phyloP scores from a whole-genome alignment of 2,113 vertebrate genomes.

The Candoia aspera region DNA sequence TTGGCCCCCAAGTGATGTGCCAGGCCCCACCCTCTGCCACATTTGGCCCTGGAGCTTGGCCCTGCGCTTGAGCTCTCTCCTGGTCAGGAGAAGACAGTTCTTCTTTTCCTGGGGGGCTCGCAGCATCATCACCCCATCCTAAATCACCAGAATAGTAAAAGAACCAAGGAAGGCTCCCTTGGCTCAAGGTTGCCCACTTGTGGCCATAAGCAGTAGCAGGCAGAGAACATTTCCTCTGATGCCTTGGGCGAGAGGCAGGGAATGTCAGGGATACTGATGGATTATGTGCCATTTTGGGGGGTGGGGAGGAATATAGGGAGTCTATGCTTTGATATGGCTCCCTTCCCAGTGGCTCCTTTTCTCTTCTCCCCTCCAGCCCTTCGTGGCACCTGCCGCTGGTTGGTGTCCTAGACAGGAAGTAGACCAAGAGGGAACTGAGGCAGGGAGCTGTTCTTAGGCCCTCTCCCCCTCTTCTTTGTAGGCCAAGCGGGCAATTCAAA shows the following conservation, averaged over 20 bases:
- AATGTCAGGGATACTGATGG: neutral
- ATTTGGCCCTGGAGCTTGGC: neutral
- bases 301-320: no score
- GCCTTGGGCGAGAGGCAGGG: neutral
- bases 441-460: neutral
- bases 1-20: neutral
- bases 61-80: neutral
- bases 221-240: neutral
- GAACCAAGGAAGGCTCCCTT: neutral
- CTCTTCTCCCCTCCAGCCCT: neutral
- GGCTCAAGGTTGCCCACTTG: neutral
- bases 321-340: neutral
- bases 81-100: neutral
- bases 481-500: conserved; percentile 96
- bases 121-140: neutral
- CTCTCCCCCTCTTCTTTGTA: conserved; percentile 56
- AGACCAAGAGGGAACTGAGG: neutral
- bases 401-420: no score
- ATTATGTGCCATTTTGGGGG: conserved; percentile 21
- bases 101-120: neutral
- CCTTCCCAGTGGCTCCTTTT: neutral
- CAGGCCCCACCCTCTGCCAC: neutral
- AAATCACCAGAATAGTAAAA: neutral
- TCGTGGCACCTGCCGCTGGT: neutral
- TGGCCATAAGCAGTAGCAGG: neutral